Conservation (phyloP, 2,113 vertebrate genomes). For the Diadophis punctatus region DNA sequence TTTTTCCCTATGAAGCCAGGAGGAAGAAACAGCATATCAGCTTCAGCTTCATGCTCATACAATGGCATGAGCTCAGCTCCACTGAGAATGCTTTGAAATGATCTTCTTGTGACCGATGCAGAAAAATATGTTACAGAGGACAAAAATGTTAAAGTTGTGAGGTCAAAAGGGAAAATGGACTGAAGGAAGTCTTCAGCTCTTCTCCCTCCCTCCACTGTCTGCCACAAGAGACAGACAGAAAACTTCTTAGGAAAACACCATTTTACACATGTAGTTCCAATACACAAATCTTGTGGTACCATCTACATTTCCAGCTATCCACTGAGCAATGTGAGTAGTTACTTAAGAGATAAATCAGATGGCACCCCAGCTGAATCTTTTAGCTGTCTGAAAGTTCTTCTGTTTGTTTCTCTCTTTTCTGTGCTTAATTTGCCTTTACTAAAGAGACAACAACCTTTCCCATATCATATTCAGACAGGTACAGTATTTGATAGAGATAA, state of each 20-base stretch:
- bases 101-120: constrained; percentile 34
- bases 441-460: neutral
- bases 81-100: constrained; percentile 30
- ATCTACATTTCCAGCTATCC: neutral
- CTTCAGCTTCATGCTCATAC: constrained; percentile 10
- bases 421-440: neutral
- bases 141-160: constrained; percentile 15
- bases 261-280: neutral
- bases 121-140: constrained; percentile 33
- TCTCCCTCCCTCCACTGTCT: neutral
- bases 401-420: neutral
- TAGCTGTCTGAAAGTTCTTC: neutral
- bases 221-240: neutral
- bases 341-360: neutral
- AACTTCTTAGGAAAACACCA: neutral
- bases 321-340: neutral
- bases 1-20: constrained; percentile 23
- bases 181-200: constrained; percentile 21
- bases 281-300: neutral
- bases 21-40: constrained; percentile 41
- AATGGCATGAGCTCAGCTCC: constrained; percentile 46
- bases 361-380: neutral
- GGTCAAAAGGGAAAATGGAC: constrained; percentile 1
- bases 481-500: neutral
- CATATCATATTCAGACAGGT: neutral